Percentiles rank a stretch among this genome's conserved stretches.
These are phyloP conservation scores for Nothoprocta pentlandii DNA, from an alignment of 2,113 vertebrate genomes.

Conservation along the genomic window DNA sequence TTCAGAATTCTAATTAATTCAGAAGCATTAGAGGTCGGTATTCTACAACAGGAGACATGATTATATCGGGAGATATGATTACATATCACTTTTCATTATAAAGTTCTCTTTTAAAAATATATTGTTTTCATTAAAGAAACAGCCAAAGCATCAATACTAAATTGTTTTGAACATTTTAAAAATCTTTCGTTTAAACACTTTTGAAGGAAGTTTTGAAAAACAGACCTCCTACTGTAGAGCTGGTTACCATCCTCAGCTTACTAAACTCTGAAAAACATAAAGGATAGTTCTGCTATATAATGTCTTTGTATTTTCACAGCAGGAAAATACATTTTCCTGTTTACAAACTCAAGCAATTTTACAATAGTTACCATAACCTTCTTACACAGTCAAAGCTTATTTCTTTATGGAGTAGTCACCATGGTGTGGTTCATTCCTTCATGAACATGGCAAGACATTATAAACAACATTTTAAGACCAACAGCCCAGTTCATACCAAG, in stretches of 20 bases:
- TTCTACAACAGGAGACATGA: neutral
- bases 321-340: slow-evolving; percentile 58
- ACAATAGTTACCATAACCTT: neutral
- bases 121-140: neutral
- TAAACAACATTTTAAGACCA: slow-evolving; percentile 45
- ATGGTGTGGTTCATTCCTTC: neutral
- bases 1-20: neutral
- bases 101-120: neutral
- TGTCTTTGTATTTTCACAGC: slow-evolving; percentile 53
- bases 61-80: neutral
- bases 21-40: neutral
- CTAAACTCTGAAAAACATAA: slow-evolving; percentile 48
- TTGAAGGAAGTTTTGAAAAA: slow-evolving; percentile 18
- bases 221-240: slow-evolving; percentile 14
- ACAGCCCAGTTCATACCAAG: neutral
- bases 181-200: slow-evolving; percentile 18
- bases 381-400: slow-evolving; percentile 27
- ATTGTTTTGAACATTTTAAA: neutral
- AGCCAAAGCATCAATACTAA: neutral
- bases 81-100: neutral
- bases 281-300: slow-evolving; percentile 37
- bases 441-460: neutral
- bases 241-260: slow-evolving; percentile 45
- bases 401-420: slow-evolving; percentile 33
- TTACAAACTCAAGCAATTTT: slow-evolving; percentile 49